These are phyloP conservation scores for Dromius quadrimaculatus DNA, from an alignment of 2,888 invertebrate species.

Conservation along the genomic window DNA sequence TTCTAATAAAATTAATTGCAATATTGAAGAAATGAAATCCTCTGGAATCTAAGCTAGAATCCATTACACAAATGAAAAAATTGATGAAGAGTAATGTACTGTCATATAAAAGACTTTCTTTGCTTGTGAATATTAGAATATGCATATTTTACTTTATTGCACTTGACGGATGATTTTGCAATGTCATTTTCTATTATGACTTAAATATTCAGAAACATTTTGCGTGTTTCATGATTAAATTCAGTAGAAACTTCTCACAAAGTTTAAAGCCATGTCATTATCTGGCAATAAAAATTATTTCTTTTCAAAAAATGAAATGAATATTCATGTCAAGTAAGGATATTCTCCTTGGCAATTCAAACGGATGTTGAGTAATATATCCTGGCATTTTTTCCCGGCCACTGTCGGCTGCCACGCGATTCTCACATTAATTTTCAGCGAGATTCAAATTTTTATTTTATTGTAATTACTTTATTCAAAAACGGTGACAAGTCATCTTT, in stretches of 20 bases:
- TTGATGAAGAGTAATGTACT: constrained; percentile 18
- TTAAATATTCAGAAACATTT: constrained; percentile 23
- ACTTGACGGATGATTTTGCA: constrained; percentile 27
- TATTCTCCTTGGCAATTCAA: constrained; percentile 35
- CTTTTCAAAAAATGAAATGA: constrained; percentile 47
- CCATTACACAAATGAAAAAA: constrained; percentile 33
- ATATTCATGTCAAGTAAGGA: constrained; percentile 35
- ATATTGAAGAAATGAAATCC: no score
- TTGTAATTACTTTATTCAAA: constrained; percentile 31
- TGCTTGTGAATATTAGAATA: constrained; percentile 35
- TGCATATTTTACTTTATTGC: constrained; percentile 31
- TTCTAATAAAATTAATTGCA: no score
- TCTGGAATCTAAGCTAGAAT: no score
- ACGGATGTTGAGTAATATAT: constrained; percentile 41
- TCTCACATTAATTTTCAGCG: constrained; percentile 27
- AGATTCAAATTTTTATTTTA: constrained; percentile 9
- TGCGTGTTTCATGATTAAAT: constrained; percentile 19
- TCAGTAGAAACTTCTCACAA: constrained; percentile 6
- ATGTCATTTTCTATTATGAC: constrained; percentile 30
- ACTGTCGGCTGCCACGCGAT: constrained; percentile 5
- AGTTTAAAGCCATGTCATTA: constrained; percentile 27
- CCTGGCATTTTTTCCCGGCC: not conserved
- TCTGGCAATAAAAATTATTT: constrained; percentile 44
- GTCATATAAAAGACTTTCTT: constrained; percentile 14
- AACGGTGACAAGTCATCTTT: not conserved